Evolutionary conservation across 2,888 invertebrate species (phyloP), one percentile per base, ranked within the genome.

Genomic region (Morpho deidamia): DNA sequence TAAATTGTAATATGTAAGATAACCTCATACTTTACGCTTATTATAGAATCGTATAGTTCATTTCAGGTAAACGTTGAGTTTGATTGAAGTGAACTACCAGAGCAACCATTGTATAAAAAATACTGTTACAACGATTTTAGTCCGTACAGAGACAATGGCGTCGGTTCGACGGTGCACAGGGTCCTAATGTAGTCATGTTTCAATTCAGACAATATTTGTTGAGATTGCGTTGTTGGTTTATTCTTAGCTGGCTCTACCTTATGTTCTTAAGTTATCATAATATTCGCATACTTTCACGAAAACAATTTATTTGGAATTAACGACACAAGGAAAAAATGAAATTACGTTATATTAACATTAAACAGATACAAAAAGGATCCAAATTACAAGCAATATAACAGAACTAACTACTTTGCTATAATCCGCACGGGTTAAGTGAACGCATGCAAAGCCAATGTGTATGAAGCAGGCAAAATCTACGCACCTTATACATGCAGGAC

Each of bases 101-200:
- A 63, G 63, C 65, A 46, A 58, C 56, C 59, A 62, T 56, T 64
- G 62, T 63, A 65, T 66, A 64, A 61, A 62, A 58, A 54, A 61
- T 61, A 55, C 56, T 56, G 59, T 60, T 64, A 80, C 84, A 83
- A 84, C 83, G 83, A 83, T 74, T 71, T 75, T 75, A 77, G 73
- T 81, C 81, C 76, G 74, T 78, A 76, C 75, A 74, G 57, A 58
- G 56, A 62, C 68, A 68, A 67, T 68, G n/a, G 66, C 73, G 74
- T 76, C 76, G 67, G 55, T 66, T 63, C 66, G 79, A 72, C 78
- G 78, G 72, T 81, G 76, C 83, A 85, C 85, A 86, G 85, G 85
- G 85, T 84, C 76, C 78, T 83, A 81, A 78, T 70, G 69, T 82
- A 82, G 75, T 75, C 59, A 61, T 51, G 60, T 56, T 55, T 51